These are phyloP conservation scores for Bradypus variegatus DNA, from an alignment of 2,797 vertebrate species.

Conservation along the genomic window DNA sequence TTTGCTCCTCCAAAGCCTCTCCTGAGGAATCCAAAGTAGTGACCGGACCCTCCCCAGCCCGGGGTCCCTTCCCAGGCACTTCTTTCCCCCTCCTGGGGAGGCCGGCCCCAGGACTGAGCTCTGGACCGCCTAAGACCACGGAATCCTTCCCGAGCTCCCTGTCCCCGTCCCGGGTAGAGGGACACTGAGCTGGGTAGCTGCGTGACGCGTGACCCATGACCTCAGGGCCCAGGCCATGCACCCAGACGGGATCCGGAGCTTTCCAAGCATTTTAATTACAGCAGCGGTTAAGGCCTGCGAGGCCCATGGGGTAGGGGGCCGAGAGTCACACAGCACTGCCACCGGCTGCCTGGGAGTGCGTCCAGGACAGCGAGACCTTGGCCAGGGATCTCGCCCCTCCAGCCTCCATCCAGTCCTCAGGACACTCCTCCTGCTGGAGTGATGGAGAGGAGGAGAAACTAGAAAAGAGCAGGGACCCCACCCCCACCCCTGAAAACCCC, in stretches of 20 bases:
- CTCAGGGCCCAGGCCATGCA: not conserved
- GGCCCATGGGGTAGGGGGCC: no score
- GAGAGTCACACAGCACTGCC: not conserved
- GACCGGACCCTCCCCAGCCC: not conserved
- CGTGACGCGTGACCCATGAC: not conserved
- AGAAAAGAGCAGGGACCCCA: not conserved
- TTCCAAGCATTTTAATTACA: not conserved
- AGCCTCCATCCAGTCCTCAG: not conserved
- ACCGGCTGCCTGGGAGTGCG: rapidly evolving
- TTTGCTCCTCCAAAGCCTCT: not conserved
- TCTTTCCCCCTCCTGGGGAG: not conserved
- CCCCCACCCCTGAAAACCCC: not conserved
- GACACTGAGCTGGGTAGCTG: not conserved
- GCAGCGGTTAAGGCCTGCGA: no score
- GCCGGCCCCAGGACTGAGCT: no score
- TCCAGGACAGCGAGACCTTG: not conserved
- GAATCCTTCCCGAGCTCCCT: not conserved
- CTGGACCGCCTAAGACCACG: not conserved
- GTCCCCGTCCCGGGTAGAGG: not conserved
- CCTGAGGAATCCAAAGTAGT: not conserved
- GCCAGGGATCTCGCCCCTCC: not conserved
- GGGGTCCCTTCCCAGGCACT: not conserved
- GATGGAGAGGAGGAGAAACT: no score
- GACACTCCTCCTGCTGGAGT: not conserved
- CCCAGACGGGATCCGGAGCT: not conserved